Evolutionary conservation across 1,140 invertebrate genomes (phyloP).

Genomic region (Neuroterus valhalla): DNA sequence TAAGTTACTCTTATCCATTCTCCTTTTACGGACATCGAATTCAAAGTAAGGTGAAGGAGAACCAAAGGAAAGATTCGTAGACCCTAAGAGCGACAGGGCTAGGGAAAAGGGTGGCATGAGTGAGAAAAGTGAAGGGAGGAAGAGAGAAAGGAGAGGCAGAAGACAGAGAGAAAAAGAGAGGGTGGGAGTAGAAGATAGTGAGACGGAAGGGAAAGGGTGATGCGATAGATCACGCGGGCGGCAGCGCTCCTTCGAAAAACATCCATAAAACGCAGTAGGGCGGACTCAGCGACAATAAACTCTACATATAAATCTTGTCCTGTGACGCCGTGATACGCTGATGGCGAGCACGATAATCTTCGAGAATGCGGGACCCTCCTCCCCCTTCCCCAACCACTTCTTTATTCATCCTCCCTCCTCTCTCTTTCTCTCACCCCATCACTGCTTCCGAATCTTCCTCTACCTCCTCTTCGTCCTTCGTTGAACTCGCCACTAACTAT

Average conservation of each 20-base stretch:
- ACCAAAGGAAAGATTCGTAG: slow-evolving; percentile 5
- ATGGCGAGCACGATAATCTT: slow-evolving; percentile 76
- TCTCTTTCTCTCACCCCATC: slow-evolving; percentile 43
- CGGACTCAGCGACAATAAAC: slow-evolving; percentile 76
- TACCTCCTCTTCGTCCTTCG: slow-evolving; percentile 37
- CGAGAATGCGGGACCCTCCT: slow-evolving; percentile 73
- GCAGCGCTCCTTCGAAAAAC: slow-evolving; percentile 75
- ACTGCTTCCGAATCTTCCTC: slow-evolving; percentile 45
- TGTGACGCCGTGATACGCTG: slow-evolving; percentile 76
- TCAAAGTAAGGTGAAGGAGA: slow-evolving; percentile 30
- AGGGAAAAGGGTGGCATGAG: slow-evolving; percentile 46
- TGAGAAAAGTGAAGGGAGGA: too few relatives aligned
- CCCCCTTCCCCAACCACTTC: slow-evolving; percentile 41
- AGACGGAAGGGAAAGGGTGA: slow-evolving; percentile 53
- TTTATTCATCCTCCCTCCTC: slow-evolving; percentile 31
- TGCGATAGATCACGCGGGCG: slow-evolving; percentile 74
- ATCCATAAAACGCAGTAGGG: slow-evolving; percentile 76
- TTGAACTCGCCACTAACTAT: slow-evolving; percentile 21
- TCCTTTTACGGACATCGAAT: not conserved
- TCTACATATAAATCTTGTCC: slow-evolving; percentile 76
- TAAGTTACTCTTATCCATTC: too few relatives aligned
- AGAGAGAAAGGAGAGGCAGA: too few relatives aligned
- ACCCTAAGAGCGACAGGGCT: slow-evolving; percentile 27
- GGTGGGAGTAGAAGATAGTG: slow-evolving; percentile 39
- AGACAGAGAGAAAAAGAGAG: too few relatives aligned